phyloP scores from a whole-genome alignment of 2,113 vertebrate genomes.

The Sinocyclocheilus anshuiensis region DNA sequence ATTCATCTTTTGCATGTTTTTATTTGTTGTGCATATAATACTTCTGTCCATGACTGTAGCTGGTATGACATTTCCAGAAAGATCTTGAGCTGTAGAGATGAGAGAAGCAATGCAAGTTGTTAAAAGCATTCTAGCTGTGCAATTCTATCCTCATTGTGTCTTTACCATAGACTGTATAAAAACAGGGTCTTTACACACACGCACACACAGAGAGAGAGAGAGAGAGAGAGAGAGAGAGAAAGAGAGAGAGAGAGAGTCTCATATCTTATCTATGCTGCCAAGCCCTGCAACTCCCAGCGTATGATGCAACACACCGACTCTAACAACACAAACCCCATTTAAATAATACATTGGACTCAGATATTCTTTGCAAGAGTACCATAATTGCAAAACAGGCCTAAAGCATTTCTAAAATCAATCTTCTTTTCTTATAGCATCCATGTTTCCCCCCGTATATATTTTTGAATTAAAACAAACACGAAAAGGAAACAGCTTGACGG shows the following conservation, averaged over 20 bases:
- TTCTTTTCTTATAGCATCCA: neutral
- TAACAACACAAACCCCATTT: neutral
- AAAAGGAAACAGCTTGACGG: neutral
- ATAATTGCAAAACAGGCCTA: neutral
- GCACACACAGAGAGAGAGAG: too few relatives aligned
- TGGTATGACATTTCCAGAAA: neutral
- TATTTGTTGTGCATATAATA: neutral
- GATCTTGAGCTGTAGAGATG: neutral
- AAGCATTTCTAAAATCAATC: neutral
- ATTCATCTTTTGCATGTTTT: neutral
- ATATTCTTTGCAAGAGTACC: too few relatives aligned
- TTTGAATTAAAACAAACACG: neutral
- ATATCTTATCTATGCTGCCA: conserved; percentile 24
- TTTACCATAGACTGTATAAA: too few relatives aligned
- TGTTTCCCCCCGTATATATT: neutral
- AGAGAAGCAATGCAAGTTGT: neutral
- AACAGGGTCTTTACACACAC: neutral
- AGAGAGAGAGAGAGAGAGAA: too few relatives aligned
- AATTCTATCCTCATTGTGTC: neutral
- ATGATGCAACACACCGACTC: neutral
- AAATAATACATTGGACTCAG: neutral
- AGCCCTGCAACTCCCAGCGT: neutral
- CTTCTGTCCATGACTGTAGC: neutral
- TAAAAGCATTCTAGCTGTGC: neutral
- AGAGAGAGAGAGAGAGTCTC: neutral